phyloP scores from a whole-genome alignment of 1,140 invertebrate species.

The Ylistrum balloti region DNA sequence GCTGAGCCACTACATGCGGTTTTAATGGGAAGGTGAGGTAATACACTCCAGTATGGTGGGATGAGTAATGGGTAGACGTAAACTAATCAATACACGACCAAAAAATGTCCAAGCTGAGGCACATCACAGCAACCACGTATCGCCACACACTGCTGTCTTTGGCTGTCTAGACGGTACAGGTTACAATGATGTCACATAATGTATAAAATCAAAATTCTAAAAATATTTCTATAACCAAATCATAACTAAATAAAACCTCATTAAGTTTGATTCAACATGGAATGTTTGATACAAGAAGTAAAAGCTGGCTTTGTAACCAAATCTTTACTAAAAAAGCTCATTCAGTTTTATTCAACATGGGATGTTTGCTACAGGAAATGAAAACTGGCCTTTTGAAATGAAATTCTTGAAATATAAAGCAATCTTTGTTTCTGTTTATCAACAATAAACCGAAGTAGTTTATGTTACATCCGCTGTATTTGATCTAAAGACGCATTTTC shows the following conservation, averaged over 20 bases:
- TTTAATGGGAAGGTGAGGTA: slow-evolving; percentile 27
- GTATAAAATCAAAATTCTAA: background rate
- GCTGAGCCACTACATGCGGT: background rate
- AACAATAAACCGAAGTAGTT: too few species aligned
- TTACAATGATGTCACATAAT: background rate
- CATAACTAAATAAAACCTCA: background rate
- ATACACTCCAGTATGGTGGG: background rate
- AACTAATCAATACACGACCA: background rate
- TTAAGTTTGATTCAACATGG: too few species aligned
- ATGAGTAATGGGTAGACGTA: slow-evolving; percentile 1
- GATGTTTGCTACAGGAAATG: too few species aligned
- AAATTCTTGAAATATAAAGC: too few species aligned
- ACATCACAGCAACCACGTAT: slow-evolving; percentile 11
- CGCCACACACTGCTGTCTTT: background rate
- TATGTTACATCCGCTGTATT: too few species aligned
- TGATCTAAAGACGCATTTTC: too few species aligned
- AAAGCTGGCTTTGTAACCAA: too few species aligned
- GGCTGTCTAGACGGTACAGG: background rate
- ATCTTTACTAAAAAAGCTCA: too few species aligned
- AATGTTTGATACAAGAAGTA: too few species aligned
- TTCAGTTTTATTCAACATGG: too few species aligned
- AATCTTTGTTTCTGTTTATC: too few species aligned
- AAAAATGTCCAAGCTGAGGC: background rate
- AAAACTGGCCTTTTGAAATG: too few species aligned
- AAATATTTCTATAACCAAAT: background rate